Conservation (phyloP, 2,797 vertebrate genomes). For the Erpetoichthys calabaricus region DNA sequence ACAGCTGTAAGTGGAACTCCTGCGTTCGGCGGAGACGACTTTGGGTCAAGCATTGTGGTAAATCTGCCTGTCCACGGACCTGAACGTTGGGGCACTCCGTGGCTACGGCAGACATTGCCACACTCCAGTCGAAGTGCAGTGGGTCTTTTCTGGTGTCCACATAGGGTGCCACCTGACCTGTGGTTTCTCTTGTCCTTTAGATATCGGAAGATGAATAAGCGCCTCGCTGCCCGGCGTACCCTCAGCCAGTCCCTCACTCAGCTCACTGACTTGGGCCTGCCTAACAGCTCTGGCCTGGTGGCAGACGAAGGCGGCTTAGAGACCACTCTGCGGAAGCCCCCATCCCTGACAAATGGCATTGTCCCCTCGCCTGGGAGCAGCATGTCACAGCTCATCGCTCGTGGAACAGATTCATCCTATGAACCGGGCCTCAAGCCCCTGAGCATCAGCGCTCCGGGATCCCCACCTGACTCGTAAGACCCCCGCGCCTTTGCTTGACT, state of each 20-base stretch:
- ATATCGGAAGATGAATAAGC: constrained; percentile 97
- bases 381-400: constrained; percentile 76
- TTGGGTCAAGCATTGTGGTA: too few species aligned
- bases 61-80: too few species aligned
- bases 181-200: constrained; percentile 32
- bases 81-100: too few species aligned
- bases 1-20: too few species aligned
- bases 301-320: constrained; percentile 76
- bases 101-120: too few species aligned
- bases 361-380: constrained; percentile 42
- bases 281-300: constrained; percentile 64
- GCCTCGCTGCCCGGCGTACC: constrained; percentile 69
- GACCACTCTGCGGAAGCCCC: constrained; percentile 60
- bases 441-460: constrained; percentile 78
- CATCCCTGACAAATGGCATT: constrained; percentile 79
- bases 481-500: constrained; percentile 17
- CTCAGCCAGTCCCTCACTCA: constrained; percentile 67
- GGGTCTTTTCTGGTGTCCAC: too few species aligned
- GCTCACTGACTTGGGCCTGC: constrained; percentile 66
- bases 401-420: constrained; percentile 71
- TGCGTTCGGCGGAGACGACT: too few species aligned
- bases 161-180: too few species aligned
- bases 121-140: too few species aligned
- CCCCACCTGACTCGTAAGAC: constrained; percentile 82
- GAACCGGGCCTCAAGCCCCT: constrained; percentile 71